A percentile compares a stretch with the other conserved stretches of the same genome.
Evolutionary conservation across 2,888 invertebrate species (phyloP).

Genomic region (Chloroclystis v-ata): DNA sequence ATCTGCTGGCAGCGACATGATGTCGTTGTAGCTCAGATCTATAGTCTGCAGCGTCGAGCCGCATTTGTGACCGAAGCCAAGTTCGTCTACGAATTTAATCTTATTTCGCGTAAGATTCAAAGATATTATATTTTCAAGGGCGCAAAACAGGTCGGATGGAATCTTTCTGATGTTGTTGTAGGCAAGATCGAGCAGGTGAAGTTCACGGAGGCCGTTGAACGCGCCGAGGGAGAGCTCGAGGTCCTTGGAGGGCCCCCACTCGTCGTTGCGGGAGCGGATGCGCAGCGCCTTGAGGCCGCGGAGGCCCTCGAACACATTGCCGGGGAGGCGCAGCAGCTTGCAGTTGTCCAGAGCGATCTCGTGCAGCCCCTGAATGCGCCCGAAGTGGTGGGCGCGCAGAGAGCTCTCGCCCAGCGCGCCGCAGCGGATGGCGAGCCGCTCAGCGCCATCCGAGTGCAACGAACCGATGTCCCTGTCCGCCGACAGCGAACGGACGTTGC

Average conservation of each 20-base stretch:
- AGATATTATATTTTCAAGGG: constrained; percentile 86
- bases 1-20: constrained; percentile 84
- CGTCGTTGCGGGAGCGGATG: constrained; percentile 87
- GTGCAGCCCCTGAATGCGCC: constrained; percentile 85
- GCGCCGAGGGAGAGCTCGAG: constrained; percentile 85
- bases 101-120: constrained; percentile 92
- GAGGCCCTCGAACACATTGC: constrained; percentile 88
- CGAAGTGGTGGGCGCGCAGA: constrained; percentile 84
- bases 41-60: constrained; percentile 86
- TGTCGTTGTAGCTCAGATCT: constrained; percentile 89
- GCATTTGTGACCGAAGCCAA: constrained; percentile 82
- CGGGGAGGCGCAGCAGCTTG: constrained; percentile 86
- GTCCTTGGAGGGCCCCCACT: constrained; percentile 84
- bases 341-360: constrained; percentile 87
- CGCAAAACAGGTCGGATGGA: constrained; percentile 88
- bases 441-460: constrained; percentile 84
- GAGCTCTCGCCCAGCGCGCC: constrained; percentile 82
- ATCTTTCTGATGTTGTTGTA: constrained; percentile 89
- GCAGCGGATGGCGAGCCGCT: constrained; percentile 85
- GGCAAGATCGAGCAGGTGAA: constrained; percentile 86
- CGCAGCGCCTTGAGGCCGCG: constrained; percentile 86
- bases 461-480: constrained; percentile 81
- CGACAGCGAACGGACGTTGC: constrained; percentile 84
- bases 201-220: constrained; percentile 86
- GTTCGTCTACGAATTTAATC: constrained; percentile 85